These are phyloP conservation scores for Gadus macrocephalus DNA, from an alignment of 2,113 vertebrate genomes.

Conservation along the genomic window DNA sequence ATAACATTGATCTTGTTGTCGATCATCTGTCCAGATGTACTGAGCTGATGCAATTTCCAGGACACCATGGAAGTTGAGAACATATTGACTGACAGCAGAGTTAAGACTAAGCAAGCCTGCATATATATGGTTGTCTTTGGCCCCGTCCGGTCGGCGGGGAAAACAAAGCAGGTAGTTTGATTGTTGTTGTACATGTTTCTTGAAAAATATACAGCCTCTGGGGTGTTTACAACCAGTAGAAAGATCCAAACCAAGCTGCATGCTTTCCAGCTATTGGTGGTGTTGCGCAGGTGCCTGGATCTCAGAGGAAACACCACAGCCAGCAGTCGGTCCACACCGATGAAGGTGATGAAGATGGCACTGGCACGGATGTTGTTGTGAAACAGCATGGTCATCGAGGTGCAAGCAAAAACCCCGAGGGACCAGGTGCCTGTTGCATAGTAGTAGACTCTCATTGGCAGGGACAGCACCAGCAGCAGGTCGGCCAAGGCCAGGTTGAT, in stretches of 20 bases:
- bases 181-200: accelerated
- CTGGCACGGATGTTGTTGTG: conserved; percentile 59
- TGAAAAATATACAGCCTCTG: not conserved
- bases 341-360: conserved; percentile 65
- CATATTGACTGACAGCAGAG: conserved; percentile 48
- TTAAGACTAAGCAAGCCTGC: conserved; percentile 34
- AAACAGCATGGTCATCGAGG: conserved; percentile 49
- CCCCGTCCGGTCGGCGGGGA: accelerated
- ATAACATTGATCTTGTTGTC: conserved; percentile 58
- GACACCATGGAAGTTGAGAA: conserved; percentile 54
- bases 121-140: not conserved
- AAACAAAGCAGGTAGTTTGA: conserved; percentile 35
- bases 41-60: conserved; percentile 30
- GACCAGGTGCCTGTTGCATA: conserved; percentile 39
- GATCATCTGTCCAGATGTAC: conserved; percentile 12
- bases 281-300: conserved; percentile 42
- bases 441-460: conserved; percentile 56
- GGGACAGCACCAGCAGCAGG: conserved; percentile 52
- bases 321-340: conserved; percentile 61
- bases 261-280: conserved; percentile 35
- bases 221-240: conserved; percentile 34
- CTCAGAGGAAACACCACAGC: conserved; percentile 64
- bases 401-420: conserved; percentile 24
- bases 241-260: conserved; percentile 38
- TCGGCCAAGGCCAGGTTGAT: conserved; percentile 59